These are phyloP conservation scores for Corydoras sp. DNA, from an alignment of 2,113 vertebrate species.

Conservation along the genomic window DNA sequence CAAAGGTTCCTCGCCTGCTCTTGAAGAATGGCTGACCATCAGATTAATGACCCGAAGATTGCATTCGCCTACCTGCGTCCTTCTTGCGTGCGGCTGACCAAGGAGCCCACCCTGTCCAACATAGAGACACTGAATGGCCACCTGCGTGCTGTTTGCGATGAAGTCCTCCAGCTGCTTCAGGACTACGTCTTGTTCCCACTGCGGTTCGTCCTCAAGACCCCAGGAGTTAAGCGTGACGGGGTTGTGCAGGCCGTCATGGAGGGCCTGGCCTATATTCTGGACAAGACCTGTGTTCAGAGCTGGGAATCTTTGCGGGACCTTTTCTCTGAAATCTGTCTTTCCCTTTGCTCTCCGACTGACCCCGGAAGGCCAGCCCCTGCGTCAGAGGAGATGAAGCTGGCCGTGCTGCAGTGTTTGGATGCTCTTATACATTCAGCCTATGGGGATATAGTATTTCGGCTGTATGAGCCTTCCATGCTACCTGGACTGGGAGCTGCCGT, in stretches of 20 bases:
- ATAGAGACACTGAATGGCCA: slow-evolving; percentile 65
- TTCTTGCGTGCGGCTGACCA: slow-evolving; percentile 79
- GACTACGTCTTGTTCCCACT: slow-evolving; percentile 91
- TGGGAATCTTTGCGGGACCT: slow-evolving; percentile 76
- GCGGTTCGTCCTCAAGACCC: slow-evolving; percentile 77
- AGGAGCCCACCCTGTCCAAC: slow-evolving; percentile 69
- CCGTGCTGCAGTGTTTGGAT: slow-evolving; percentile 68
- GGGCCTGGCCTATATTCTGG: slow-evolving; percentile 71
- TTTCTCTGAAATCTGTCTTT: slow-evolving; percentile 81
- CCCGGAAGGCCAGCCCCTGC: slow-evolving; percentile 53
- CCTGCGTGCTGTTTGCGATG: slow-evolving; percentile 66
- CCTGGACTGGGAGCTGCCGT: slow-evolving; percentile 81
- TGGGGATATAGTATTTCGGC: slow-evolving; percentile 66
- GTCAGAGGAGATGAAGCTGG: slow-evolving; percentile 81
- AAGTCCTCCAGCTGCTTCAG: slow-evolving; percentile 83
- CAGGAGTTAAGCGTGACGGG: slow-evolving; percentile 68
- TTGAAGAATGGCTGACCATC: slow-evolving; percentile 55
- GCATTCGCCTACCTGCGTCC: slow-evolving; percentile 85
- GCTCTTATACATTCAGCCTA: slow-evolving; percentile 78
- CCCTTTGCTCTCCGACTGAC: slow-evolving; percentile 66
- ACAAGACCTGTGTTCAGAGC: slow-evolving; percentile 73
- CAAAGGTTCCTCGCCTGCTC: no score
- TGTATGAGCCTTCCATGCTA: slow-evolving; percentile 75
- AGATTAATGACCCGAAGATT: slow-evolving; percentile 77
- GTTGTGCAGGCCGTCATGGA: slow-evolving; percentile 72